Base-by-base conservation (phyloP, 2,888 invertebrate genomes). In the Acleris laterana region DNA sequence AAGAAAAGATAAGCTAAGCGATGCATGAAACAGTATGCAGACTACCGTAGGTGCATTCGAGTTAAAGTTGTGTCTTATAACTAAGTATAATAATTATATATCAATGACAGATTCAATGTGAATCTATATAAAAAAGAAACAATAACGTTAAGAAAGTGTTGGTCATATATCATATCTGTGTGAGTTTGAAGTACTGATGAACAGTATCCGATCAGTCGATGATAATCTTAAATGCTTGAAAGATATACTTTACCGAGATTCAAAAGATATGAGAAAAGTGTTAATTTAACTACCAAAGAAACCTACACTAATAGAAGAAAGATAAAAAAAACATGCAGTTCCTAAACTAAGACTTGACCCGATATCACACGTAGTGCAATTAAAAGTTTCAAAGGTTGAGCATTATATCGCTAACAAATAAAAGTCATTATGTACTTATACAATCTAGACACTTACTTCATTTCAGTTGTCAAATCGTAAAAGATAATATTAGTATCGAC, bases 301-400 rank as follows among this genome's bases (percentile, higher is more conserved):
- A 65, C 65, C 60, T 85, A 88, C 81, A 84, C 78, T 84, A 81
- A 76, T 69, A 79, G 73, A 79, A 77, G 70, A 77, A 69, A 72
- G 73, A 72, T 70, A 71, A 70, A 73, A 76, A 59, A 79, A 76
- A 74, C 76, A 80, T 79, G 80, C 80, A 77, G 74, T 77, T 78
- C 76, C 73, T 71, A 68, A 63, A 70, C 69, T 66, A 68, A 77
- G 76, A 77, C 75, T 75, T 74, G 71, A 75, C 75, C 75, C 70
- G 69, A 77, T 69, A 76, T 75, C 75, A 77, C 73, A 78, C 74
- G 76, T 83, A 85, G 83, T 90, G 91, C 91, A 89, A 87, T 88
- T 87, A 89, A 88, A 88, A 87, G 84, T 88, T 87, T 85, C 81
- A 87, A 87, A 87, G 87, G 84, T 85, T 87, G 86, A 88, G 84